A percentile compares a stretch with the other conserved stretches of the same genome.
phyloP scores from a whole-genome alignment of 2,797 vertebrate species.

The Picus viridis region DNA sequence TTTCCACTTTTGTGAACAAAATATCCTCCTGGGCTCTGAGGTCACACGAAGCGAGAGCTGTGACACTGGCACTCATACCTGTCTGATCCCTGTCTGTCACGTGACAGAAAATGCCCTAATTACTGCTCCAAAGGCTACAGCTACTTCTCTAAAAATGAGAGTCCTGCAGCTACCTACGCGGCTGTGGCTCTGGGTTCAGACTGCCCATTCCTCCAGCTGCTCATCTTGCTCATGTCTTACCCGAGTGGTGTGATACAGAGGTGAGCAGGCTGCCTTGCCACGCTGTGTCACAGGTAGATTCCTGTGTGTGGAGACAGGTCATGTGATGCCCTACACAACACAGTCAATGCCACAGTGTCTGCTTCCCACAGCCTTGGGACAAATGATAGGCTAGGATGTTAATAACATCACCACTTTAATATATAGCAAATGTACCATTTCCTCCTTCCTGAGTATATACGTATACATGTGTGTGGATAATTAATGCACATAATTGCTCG shows the following conservation, averaged over 20 bases:
- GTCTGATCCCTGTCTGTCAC: not conserved
- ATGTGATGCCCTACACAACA: rapidly evolving
- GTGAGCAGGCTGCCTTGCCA: not conserved
- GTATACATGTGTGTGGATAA: not conserved
- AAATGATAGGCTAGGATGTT: not conserved
- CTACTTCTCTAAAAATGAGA: not conserved
- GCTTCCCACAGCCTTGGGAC: not conserved
- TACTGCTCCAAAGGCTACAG: not conserved
- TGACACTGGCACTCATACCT: rapidly evolving
- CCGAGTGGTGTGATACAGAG: rapidly evolving
- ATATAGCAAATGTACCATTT: not conserved
- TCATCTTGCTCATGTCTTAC: rapidly evolving
- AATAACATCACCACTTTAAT: not conserved
- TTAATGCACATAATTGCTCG: conserved; percentile 5
- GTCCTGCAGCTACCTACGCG: not conserved
- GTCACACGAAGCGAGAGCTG: rapidly evolving
- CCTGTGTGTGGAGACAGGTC: rapidly evolving
- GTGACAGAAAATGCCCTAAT: not conserved
- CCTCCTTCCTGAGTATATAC: not conserved
- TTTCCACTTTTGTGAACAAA: not conserved
- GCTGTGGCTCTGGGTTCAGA: not conserved
- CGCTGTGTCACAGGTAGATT: rapidly evolving
- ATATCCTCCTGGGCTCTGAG: not conserved
- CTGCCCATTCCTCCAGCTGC: rapidly evolving
- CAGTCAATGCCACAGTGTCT: not conserved